Evolutionary conservation across 2,113 vertebrate genomes (phyloP), one percentile per base, ranked within the genome.

Genomic region (Barnardius zonarius): DNA sequence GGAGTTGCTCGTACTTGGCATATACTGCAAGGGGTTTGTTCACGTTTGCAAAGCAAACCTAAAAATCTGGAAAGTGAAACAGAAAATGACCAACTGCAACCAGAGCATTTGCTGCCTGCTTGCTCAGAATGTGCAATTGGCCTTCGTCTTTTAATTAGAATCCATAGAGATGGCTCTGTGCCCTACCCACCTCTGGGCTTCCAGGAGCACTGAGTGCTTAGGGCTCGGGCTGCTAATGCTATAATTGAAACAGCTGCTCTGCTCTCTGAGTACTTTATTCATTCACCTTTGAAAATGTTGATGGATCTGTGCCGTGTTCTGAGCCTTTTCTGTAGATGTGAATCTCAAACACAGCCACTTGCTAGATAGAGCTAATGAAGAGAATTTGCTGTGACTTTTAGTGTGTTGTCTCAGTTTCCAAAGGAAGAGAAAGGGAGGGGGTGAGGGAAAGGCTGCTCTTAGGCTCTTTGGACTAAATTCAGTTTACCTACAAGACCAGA

Each of bases 211-310:
- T 46, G 73, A 96, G 77, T 88, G 78, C 80, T 88, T 31, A 51
- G 76, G 84, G 57, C 62, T 87, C 49, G 39, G 37, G 43, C 72
- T 83, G 59, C 67, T 95, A 82, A 94, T 33, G 31, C 81, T 61
- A 0, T 86, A 90, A 95, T 90, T 91, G 79, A 87, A 88, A 74
- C 86, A 88, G 85, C 86, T 91, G 91, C 79, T 96, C 68, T 82
- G 68, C 57, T 96, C 70, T 64, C 73, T 20, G 44, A 95, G 63
- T 83, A 52, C 88, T 94, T 83, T 72, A 81, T 81, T 96, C 66
- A 83, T 96, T 91, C 96, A 83, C 92, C 93, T 94, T 86, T 7
- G 2, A 82, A 95, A 90, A 92, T 84, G 76, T 83, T 95, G 93
- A 82, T 85, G 94, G 67, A 91, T 81, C 88, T 88, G 70, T 90